Conservation (phyloP, 2,797 vertebrate species). For the Chaenodraco wilsoni region DNA sequence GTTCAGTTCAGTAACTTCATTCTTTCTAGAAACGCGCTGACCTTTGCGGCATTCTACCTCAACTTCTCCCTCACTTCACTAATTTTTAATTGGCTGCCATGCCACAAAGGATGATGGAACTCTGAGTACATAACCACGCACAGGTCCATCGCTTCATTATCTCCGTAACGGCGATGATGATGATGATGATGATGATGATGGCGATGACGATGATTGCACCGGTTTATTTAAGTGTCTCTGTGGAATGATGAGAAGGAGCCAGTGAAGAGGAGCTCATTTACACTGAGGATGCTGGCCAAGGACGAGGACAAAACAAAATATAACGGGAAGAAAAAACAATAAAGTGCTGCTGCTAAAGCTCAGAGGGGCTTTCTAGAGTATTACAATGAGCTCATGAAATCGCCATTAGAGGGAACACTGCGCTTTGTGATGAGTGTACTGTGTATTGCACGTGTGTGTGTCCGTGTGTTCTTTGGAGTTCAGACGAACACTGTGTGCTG, state of each 20-base stretch:
- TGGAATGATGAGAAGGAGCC: conserved; percentile 18
- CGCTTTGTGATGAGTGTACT: conserved; percentile 35
- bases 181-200: too few relatives aligned
- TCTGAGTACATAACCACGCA: conserved; percentile 26
- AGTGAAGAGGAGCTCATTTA: conserved; percentile 35
- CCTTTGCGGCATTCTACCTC: conserved; percentile 27
- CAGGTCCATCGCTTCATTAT: conserved; percentile 26
- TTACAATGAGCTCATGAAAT: conserved; percentile 46
- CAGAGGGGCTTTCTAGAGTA: conserved; percentile 27
- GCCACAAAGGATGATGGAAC: conserved; percentile 34
- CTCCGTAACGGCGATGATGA: conserved; percentile 28
- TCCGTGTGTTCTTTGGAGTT: conserved; percentile 41
- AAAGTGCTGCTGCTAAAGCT: conserved; percentile 27
- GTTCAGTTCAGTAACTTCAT: conserved; percentile 1
- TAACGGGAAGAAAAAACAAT: conserved; percentile 19
- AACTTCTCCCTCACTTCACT: conserved; percentile 21
- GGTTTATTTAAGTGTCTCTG: conserved; percentile 42
- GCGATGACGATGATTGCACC: conserved; percentile 10
- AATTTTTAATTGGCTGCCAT: conserved; percentile 49
- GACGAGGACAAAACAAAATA: conserved; percentile 23
- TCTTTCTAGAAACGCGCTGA: conserved; percentile 15
- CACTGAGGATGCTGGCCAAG: conserved; percentile 11
- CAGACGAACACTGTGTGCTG: conserved; percentile 35
- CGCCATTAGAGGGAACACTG: conserved; percentile 35
- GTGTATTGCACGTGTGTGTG: conserved; percentile 46